phyloP scores from a whole-genome alignment of 2,113 vertebrate species.

The Sebastes fasciatus region DNA sequence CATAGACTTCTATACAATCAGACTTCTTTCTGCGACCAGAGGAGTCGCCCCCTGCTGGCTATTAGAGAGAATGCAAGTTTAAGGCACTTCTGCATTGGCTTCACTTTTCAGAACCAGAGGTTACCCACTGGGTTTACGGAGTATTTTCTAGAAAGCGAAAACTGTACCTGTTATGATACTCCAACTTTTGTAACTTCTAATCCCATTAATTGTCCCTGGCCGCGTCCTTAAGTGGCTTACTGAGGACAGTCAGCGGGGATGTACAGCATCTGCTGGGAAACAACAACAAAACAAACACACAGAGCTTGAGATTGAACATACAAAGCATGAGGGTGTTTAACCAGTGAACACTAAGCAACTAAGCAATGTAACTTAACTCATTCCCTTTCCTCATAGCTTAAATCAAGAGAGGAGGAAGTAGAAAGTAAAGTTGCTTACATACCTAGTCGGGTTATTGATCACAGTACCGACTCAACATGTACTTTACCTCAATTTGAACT shows the following conservation, averaged over 20 bases:
- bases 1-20: too few relatives aligned
- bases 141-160: background rate
- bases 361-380: background rate
- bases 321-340: too few relatives aligned
- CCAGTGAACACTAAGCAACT: too few relatives aligned
- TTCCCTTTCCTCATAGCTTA: background rate
- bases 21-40: too few relatives aligned
- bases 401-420: background rate
- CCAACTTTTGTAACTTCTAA: slow-evolving; percentile 53
- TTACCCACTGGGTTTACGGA: too few relatives aligned
- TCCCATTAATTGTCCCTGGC: slow-evolving; percentile 63
- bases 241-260: background rate
- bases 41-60: too few relatives aligned
- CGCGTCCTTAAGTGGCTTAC: slow-evolving; percentile 57
- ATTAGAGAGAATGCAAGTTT: too few relatives aligned
- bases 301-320: too few relatives aligned
- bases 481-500: background rate
- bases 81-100: too few relatives aligned
- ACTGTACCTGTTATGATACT: slow-evolving; percentile 59
- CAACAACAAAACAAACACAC: background rate
- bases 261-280: background rate
- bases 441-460: background rate
- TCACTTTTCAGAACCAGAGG: too few relatives aligned
- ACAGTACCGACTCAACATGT: background rate
- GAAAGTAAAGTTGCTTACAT: background rate